Base-by-base conservation (phyloP, 1,140 invertebrate species). In the Planococcus citri region DNA sequence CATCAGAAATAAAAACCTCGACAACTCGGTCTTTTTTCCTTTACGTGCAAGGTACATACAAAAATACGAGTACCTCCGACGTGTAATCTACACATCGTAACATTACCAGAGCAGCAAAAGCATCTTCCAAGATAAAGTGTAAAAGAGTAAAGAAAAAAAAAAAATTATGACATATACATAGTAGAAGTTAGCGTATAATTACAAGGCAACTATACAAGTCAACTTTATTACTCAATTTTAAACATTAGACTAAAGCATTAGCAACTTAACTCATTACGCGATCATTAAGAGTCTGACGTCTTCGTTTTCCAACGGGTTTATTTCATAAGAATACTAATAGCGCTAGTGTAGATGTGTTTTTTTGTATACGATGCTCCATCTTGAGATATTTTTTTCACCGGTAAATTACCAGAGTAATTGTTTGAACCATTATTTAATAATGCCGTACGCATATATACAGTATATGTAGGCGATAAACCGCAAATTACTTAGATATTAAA, bases 211-310 rank as follows among this genome's bases (percentile, higher is more conserved):
- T 51, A 51, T 20, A 51, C 41, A 14, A 51, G 41, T 51, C 41
- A 51, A 51, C 41, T 51, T 51, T 51, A 51, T 51, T 51, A 51
- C 41, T 51, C n/a, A 51, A 51, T 51, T 51, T 51, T 51, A 51
- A 51, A 51, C 41, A 51, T 51, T 51, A 51, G 41, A 51, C 41
- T 51, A 51, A 51, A 51, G n/a, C 41, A 51, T 51, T 51, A 51
- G 41, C 41, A 51, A 51, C 41, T 51, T 51, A 51, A 51, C 41
- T 51, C 41, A 51, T 51, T 51, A 51, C n/a, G n/a, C 41, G 41
- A 51, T 51, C 41, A 51, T 51, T 51, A 51, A 51, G 41, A 51
- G 41, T 4, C 41, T 51, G 41, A 51, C 41, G 41, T 51, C 41
- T 51, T 51, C 41, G 17, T 51, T 51, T 51, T 51, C 41, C 41